These are phyloP conservation scores for Apeltes quadracus DNA, from an alignment of 2,113 vertebrate species.

Conservation along the genomic window DNA sequence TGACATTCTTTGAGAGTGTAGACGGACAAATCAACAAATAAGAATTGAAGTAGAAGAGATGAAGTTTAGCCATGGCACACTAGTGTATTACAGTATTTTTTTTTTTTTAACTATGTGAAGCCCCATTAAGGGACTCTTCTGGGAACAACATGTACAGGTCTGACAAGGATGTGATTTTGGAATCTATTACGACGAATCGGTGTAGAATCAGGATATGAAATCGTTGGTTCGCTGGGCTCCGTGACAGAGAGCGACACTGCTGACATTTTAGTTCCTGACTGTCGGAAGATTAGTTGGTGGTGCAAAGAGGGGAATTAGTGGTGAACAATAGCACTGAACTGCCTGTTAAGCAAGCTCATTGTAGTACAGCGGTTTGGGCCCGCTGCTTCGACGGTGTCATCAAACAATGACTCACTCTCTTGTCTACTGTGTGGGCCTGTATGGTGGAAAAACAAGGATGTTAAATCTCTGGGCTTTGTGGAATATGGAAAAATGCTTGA, in stretches of 20 bases:
- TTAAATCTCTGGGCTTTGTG: background rate
- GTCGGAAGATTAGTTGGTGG: slow-evolving; percentile 50
- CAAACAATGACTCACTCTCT: background rate
- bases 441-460: background rate
- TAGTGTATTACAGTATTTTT: background rate
- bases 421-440: background rate
- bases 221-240: slow-evolving; percentile 36
- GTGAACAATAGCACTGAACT: slow-evolving; percentile 66
- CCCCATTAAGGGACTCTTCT: background rate
- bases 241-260: slow-evolving; percentile 59
- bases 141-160: background rate
- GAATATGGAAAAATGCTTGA: background rate
- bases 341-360: slow-evolving; percentile 68
- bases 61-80: background rate
- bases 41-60: slow-evolving; percentile 4
- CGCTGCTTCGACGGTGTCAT: slow-evolving; percentile 30
- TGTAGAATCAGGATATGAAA: background rate
- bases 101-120: background rate
- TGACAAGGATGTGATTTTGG: background rate
- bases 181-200: background rate
- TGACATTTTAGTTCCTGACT: slow-evolving; percentile 68
- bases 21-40: background rate
- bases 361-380: slow-evolving; percentile 40
- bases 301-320: slow-evolving; percentile 61
- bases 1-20: background rate